A percentile compares a stretch with the other conserved stretches of the same genome.
Conservation (phyloP, 1,140 invertebrate species). For the Samia ricini region DNA sequence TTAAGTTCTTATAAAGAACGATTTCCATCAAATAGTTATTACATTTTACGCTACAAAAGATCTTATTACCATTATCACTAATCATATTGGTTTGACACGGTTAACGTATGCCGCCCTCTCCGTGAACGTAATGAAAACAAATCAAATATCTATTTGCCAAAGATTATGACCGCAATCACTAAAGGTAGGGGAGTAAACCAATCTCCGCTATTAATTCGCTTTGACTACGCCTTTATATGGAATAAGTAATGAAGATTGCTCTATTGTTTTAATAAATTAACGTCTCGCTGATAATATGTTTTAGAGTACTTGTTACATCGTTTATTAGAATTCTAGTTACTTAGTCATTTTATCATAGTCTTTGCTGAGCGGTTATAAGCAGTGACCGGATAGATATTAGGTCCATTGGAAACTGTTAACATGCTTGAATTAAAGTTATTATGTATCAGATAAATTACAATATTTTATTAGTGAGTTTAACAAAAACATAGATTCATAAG, state of each 20-base stretch:
- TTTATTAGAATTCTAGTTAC: too few species aligned
- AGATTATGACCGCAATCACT: conserved; percentile 20
- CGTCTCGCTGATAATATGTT: background rate
- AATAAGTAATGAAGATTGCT: conserved; percentile 19
- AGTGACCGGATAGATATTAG: too few species aligned
- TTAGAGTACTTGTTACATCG: too few species aligned
- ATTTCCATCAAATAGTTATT: too few species aligned
- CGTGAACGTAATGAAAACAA: conserved; percentile 17
- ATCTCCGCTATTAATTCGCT: conserved; percentile 16
- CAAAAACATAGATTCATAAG: too few species aligned
- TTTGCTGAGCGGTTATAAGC: too few species aligned
- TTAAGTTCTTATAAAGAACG: too few species aligned
- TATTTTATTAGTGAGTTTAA: too few species aligned
- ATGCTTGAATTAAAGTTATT: too few species aligned
- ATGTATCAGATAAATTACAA: too few species aligned
- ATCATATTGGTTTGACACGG: conserved; percentile 1
- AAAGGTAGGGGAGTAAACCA: conserved; percentile 12
- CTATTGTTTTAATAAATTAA: conserved; percentile 5
- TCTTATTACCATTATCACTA: background rate
- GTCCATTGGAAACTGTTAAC: too few species aligned
- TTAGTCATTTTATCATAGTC: too few species aligned
- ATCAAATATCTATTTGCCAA: conserved; percentile 24
- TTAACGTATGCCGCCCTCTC: conserved; percentile 13
- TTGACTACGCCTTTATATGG: conserved; percentile 16
- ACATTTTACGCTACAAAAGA: background rate